A percentile compares a stretch with the other conserved stretches of the same genome.
These are phyloP conservation scores for Whitmania pigra DNA, from an alignment of 1,140 invertebrate species.

Conservation along the genomic window DNA sequence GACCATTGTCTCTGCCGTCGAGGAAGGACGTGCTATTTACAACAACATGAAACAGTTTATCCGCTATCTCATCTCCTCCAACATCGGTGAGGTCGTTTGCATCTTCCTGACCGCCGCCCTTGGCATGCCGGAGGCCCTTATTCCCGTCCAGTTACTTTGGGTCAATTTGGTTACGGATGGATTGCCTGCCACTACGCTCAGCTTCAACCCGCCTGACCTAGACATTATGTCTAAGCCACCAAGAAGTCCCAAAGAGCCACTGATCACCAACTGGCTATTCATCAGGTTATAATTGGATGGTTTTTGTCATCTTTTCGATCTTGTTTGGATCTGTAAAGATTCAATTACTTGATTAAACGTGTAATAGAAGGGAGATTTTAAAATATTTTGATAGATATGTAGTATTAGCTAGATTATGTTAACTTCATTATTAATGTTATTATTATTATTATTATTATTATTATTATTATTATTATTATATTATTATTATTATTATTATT, in stretches of 20 bases:
- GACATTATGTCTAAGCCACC: conserved; percentile 99
- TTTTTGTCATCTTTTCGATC: neutral
- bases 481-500: neutral
- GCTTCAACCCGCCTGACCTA: conserved; percentile 98
- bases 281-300: conserved; percentile 46
- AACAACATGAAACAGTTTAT: conserved; percentile 99
- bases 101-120: conserved; percentile 99
- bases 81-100: conserved; percentile 79
- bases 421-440: neutral
- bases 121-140: conserved; percentile 95
- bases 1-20: conserved; percentile 96
- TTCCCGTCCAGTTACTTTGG: conserved; percentile 98
- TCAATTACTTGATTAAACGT: too few species aligned
- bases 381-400: too few species aligned
- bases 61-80: conserved; percentile 97
- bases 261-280: conserved; percentile 99
- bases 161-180: conserved; percentile 99
- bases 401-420: neutral
- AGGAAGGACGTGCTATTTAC: conserved; percentile 95
- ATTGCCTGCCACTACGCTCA: conserved; percentile 95
- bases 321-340: too few species aligned
- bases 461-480: neutral
- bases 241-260: conserved; percentile 84
- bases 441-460: neutral
- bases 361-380: too few species aligned